phyloP scores from a whole-genome alignment of 2,797 vertebrate genomes.

The Lutra lutra region DNA sequence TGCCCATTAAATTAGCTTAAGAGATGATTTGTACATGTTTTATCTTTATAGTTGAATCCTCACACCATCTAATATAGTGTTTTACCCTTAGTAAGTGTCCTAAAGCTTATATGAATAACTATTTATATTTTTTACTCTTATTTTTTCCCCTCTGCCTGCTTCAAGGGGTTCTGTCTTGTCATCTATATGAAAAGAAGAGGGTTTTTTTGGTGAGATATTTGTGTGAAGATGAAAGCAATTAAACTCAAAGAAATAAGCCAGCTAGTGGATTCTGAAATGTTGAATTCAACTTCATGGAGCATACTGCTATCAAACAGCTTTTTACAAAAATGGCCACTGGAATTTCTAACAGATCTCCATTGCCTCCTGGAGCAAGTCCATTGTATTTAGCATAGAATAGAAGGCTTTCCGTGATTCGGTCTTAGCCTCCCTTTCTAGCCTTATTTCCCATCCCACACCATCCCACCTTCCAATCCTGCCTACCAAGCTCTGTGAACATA shows the following conservation, averaged over 20 bases:
- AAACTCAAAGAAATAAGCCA: not conserved
- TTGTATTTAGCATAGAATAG: not conserved
- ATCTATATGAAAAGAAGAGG: not conserved
- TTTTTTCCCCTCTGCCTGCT: not conserved
- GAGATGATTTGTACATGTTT: not conserved
- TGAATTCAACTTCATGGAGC: not conserved
- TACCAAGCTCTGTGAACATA: not conserved
- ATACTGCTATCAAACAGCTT: not conserved
- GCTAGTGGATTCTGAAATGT: not conserved
- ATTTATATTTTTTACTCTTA: not conserved
- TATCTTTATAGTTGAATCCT: constrained; percentile 18
- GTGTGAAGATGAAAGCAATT: constrained; percentile 6
- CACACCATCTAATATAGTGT: not conserved
- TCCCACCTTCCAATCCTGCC: not conserved
- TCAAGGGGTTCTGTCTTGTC: not conserved
- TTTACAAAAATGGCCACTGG: not conserved
- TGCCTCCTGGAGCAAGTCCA: not conserved
- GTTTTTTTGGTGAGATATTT: not conserved
- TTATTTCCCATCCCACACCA: not conserved
- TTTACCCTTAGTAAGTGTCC: not conserved
- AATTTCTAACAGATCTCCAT: not conserved
- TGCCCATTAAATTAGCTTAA: not conserved
- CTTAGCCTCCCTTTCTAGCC: not conserved
- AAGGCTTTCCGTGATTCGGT: not conserved
- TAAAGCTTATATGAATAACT: not conserved